Conservation (phyloP, 2,113 vertebrate genomes). For the Chloebia gouldiae region DNA sequence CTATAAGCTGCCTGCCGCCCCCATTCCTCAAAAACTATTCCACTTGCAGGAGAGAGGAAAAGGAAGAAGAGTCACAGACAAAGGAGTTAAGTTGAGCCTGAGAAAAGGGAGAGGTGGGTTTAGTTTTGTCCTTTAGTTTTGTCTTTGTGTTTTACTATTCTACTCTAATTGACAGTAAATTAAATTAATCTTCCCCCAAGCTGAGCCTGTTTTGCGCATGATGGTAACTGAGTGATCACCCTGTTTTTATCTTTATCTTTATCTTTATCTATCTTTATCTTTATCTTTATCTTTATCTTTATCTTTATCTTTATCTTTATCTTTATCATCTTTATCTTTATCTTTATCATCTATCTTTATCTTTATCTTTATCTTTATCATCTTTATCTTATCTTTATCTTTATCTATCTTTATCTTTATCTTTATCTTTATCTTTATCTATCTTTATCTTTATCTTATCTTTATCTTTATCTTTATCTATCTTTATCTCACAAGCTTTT, state of each 20-base stretch:
- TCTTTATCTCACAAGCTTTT: background rate
- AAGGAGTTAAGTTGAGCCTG: background rate
- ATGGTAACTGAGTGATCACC: background rate
- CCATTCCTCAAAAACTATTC: background rate
- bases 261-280: background rate
- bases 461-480: too few species aligned
- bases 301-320: too few species aligned
- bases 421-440: too few species aligned
- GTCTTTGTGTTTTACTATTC: background rate
- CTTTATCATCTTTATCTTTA: too few species aligned
- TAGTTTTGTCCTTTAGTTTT: background rate
- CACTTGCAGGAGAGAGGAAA: background rate
- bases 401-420: too few species aligned
- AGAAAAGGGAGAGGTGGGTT: background rate
- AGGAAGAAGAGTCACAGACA: background rate
- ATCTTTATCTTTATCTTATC: too few species aligned
- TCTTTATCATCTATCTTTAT: too few species aligned
- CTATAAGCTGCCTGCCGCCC: background rate
- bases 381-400: too few species aligned
- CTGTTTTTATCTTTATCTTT: background rate
- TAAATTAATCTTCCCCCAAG: background rate
- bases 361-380: too few species aligned
- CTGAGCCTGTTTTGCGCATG: fast-evolving
- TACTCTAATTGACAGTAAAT: background rate
- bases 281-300: too few species aligned